A percentile compares a stretch with the other conserved stretches of the same genome.
phyloP scores from a whole-genome alignment of 1,140 invertebrate species.

The Drosophila bocqueti region DNA sequence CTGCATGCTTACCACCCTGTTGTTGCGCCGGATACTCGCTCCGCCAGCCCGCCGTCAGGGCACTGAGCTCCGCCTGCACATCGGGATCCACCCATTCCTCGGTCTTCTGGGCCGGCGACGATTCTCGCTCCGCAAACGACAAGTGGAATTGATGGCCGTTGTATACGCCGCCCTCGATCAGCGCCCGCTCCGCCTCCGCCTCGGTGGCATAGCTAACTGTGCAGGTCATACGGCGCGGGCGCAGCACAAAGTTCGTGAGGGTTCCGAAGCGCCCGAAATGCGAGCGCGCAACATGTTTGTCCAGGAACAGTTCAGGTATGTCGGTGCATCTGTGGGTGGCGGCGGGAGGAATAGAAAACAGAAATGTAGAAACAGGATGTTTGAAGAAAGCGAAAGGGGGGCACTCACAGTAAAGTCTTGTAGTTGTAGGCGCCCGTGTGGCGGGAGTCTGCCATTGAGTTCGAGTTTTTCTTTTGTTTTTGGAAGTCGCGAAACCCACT shows the following conservation, averaged over 20 bases:
- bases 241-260: constrained; percentile 87
- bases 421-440: constrained; percentile 49
- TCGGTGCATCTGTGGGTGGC: constrained; percentile 86
- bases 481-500: background rate
- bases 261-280: constrained; percentile 89
- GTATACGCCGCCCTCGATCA: constrained; percentile 87
- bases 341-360: no score
- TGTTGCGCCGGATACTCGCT: constrained; percentile 15
- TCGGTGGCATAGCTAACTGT: constrained; percentile 88
- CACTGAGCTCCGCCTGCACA: constrained; percentile 86
- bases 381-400: no score
- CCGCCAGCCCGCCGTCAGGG: constrained; percentile 72
- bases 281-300: constrained; percentile 87
- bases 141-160: constrained; percentile 88
- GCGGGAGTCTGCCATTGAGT: constrained; percentile 52
- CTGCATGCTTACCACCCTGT: background rate
- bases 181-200: constrained; percentile 86
- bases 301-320: constrained; percentile 88
- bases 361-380: background rate
- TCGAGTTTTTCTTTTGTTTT: background rate
- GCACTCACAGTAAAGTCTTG: constrained; percentile 67
- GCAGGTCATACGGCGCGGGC: constrained; percentile 87
- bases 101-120: constrained; percentile 68
- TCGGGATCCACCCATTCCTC: constrained; percentile 85
- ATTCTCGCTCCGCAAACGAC: constrained; percentile 82